Evolutionary conservation across 1,140 invertebrate genomes (phyloP), one percentile per base, ranked within the genome.

Genomic region (Protaetia brevitarsis): DNA sequence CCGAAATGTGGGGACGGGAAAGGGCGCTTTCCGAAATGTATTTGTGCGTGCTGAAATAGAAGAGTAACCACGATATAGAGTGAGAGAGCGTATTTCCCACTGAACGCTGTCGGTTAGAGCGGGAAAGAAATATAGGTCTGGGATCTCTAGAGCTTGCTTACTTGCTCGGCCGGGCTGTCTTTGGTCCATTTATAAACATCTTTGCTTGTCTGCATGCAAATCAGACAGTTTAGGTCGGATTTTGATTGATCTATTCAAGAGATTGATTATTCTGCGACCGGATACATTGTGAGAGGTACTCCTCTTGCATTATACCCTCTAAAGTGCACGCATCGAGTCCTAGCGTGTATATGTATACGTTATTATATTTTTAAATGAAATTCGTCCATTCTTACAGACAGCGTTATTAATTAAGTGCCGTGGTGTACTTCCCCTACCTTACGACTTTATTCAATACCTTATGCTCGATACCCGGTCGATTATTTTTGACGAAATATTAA

Each of bases 161-260:
- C 61, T 69, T 66, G 67, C 65, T n/a, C n/a, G n/a, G 66, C 67
- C 64, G 19, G 41, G 19, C 71, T 76, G 73, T 74, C 74, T 77
- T 77, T 74, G 69, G 67, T 68, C 73, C 75, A 77, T 78, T 78
- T 78, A 78, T 77, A 78, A 77, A 76, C 75, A 78, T 78, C 75
- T 76, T n/a, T 77, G 72, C 73, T 67, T 76, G 75, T 76, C 75
- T 75, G 72, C 75, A 78, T 78, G 76, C 76, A 77, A 77, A 77
- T 77, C 75, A 77, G 74, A 73, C 72, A 73, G 69, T 69, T 45
- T 69, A 69, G 69, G 72, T 71, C 67, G 70, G 75, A 75, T 72
- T 77, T 76, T 77, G 76, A 77, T 77, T 77, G 75, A 77, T 77
- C 75, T 76, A 75, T 76, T 73, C 75, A 71, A 65, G 76, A 77